Percentiles rank a stretch among this genome's conserved stretches.
Conservation (phyloP, 2,113 vertebrate species). For the Beaufortia kweichowensis region DNA sequence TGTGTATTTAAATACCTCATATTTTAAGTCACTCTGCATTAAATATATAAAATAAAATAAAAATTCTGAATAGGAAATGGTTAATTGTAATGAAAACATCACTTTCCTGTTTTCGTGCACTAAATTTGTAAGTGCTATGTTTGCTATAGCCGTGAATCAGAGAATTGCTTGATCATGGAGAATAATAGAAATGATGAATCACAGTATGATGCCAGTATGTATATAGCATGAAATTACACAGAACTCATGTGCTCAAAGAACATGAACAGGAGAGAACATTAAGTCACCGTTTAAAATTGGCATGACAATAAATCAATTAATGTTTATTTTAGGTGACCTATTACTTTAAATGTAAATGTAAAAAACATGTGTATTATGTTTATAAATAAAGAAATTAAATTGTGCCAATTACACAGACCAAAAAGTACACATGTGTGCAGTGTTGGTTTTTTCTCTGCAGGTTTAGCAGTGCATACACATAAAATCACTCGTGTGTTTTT, state of each 20-base stretch:
- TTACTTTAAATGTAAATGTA: not conserved
- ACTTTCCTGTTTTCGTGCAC: not conserved
- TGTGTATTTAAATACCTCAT: not conserved
- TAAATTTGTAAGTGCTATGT: conserved; percentile 4
- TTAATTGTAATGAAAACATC: no score
- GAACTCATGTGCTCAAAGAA: not conserved
- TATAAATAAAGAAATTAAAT: not conserved
- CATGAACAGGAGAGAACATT: not conserved
- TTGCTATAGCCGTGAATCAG: conserved; percentile 23
- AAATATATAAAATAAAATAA: not conserved
- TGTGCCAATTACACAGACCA: not conserved
- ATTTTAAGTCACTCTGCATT: not conserved
- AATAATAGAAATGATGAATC: conserved; percentile 36
- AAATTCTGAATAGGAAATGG: no score
- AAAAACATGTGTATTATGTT: not conserved
- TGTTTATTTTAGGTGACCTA: not conserved
- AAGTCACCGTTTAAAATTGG: no score
- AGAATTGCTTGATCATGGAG: conserved; percentile 9
- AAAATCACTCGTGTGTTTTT: not conserved
- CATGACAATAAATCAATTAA: no score
- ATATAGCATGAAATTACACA: conserved; percentile 21
- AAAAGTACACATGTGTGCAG: not conserved
- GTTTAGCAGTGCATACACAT: not conserved
- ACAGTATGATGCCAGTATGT: conserved; percentile 5
- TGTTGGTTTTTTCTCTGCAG: not conserved